Conservation (phyloP, 2,888 invertebrate genomes). For the Vanessa cardui region DNA sequence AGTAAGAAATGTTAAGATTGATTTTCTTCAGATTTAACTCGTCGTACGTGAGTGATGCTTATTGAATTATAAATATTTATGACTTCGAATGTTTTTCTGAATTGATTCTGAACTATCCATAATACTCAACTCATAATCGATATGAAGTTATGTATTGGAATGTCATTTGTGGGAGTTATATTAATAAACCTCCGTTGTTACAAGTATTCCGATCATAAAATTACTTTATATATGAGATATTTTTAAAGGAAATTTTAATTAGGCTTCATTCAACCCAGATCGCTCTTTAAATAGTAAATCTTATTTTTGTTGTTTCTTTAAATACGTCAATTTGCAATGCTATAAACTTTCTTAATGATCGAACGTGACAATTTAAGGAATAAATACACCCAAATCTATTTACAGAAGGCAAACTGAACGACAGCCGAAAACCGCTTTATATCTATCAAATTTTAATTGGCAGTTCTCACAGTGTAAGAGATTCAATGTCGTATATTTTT, state of each 20-base stretch:
- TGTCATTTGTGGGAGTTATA: too few relatives aligned
- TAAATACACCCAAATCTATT: slow-evolving; percentile 37
- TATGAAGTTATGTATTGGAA: too few relatives aligned
- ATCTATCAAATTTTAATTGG: slow-evolving; percentile 83
- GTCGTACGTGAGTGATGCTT: too few relatives aligned
- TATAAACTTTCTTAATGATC: slow-evolving; percentile 33
- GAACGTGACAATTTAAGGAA: slow-evolving; percentile 22
- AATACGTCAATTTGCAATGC: slow-evolving; percentile 13
- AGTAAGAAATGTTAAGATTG: not conserved
- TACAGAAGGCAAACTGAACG: slow-evolving; percentile 36
- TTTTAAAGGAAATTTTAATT: not conserved
- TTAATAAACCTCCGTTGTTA: too few relatives aligned
- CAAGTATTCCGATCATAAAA: too few relatives aligned
- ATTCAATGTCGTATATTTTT: slow-evolving; percentile 76
- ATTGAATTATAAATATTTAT: too few relatives aligned
- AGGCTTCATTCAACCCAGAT: not conserved
- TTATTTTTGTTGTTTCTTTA: not conserved
- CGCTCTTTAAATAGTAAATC: too few relatives aligned
- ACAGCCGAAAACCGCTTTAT: slow-evolving; percentile 53
- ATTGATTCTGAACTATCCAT: too few relatives aligned
- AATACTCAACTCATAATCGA: too few relatives aligned
- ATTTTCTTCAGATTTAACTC: too few relatives aligned
- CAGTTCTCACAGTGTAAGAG: slow-evolving; percentile 79
- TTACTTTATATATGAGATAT: too few relatives aligned
- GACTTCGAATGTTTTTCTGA: too few relatives aligned